Percentiles rank a stretch among this genome's conserved stretches.
Conservation (phyloP, 2,797 vertebrate genomes). For the Phrynocephalus vlangalii region DNA sequence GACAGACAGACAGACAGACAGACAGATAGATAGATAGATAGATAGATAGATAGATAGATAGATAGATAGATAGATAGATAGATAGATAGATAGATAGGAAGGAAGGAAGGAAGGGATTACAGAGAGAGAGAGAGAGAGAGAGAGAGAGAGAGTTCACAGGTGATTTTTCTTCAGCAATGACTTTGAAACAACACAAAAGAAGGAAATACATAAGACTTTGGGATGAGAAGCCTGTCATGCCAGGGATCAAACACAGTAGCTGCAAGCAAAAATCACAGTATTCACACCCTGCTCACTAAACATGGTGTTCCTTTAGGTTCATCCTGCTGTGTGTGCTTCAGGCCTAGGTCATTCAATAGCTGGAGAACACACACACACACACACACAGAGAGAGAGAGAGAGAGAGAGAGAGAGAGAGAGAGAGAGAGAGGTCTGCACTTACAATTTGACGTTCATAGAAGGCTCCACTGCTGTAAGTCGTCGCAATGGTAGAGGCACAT, state of each 20-base stretch:
- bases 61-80: too few species aligned
- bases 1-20: not conserved
- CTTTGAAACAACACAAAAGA: too few species aligned
- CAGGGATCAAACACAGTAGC: not conserved
- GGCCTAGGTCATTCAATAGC: too few species aligned
- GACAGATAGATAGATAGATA: too few species aligned
- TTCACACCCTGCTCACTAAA: not conserved
- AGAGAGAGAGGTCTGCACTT: constrained; percentile 55
- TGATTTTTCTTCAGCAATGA: too few species aligned
- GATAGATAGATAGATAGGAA: too few species aligned
- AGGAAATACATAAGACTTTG: too few species aligned
- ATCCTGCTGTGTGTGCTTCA: too few species aligned
- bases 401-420: too few species aligned
- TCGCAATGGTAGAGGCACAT: constrained; percentile 81
- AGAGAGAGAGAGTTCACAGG: not conserved
- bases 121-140: not conserved
- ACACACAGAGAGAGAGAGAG: not conserved
- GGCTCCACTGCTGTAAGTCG: constrained; percentile 84
- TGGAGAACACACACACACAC: not conserved
- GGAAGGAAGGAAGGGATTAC: not conserved
- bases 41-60: too few species aligned
- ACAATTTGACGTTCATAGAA: constrained; percentile 84
- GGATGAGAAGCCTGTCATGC: too few species aligned
- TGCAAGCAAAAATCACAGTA: not conserved
- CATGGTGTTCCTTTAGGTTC: not conserved